These are phyloP conservation scores for Acanthis flammea DNA, from an alignment of 2,797 vertebrate genomes.

Conservation along the genomic window DNA sequence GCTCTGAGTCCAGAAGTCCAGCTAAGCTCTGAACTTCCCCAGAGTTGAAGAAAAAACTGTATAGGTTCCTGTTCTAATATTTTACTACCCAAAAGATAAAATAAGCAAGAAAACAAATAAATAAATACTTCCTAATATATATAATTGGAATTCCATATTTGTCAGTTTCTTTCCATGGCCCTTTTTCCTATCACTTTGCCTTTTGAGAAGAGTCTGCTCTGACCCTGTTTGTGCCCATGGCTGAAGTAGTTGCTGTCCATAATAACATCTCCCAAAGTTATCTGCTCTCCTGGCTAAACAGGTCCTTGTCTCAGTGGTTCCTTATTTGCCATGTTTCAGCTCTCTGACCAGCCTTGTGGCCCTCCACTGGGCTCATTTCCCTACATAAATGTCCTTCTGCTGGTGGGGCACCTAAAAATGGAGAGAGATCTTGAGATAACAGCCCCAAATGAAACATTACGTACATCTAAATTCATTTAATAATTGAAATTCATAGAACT, in stretches of 20 bases:
- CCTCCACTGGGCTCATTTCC: background rate
- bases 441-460: background rate
- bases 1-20: no score
- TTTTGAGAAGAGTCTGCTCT: background rate
- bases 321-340: background rate
- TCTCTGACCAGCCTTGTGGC: background rate
- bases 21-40: background rate
- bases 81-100: background rate
- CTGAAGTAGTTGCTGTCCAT: background rate
- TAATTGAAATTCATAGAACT: background rate
- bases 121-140: background rate
- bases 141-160: background rate
- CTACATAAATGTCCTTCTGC: rapidly evolving
- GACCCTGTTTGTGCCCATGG: background rate
- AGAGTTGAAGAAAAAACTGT: background rate
- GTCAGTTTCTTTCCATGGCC: background rate
- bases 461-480: background rate
- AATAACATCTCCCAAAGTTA: background rate
- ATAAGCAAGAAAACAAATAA: background rate
- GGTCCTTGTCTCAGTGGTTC: background rate
- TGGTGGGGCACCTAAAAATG: background rate
- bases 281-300: background rate
- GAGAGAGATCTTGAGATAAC: background rate
- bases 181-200: background rate
- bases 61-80: background rate